Percentiles rank a stretch among this genome's conserved stretches.
These are phyloP conservation scores for Cyprinella venusta DNA, from an alignment of 2,797 vertebrate genomes.

Conservation along the genomic window DNA sequence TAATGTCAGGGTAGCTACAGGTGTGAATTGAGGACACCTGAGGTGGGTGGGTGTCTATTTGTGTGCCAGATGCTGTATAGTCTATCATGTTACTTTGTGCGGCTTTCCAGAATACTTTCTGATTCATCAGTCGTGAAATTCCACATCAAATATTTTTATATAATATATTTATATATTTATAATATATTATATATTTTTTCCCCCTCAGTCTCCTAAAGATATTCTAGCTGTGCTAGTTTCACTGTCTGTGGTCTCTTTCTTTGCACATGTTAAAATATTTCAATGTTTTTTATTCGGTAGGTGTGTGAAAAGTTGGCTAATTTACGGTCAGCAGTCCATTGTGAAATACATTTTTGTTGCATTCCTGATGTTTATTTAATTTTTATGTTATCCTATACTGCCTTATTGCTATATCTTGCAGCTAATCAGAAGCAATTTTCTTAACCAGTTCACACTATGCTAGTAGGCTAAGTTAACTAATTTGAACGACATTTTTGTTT, in stretches of 20 bases:
- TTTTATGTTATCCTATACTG: not conserved
- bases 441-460: not conserved
- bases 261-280: not conserved
- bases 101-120: not conserved
- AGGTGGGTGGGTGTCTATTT: not conserved
- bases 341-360: not conserved
- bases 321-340: not conserved
- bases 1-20: slow-evolving; percentile 38
- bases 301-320: not conserved
- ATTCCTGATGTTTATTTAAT: not conserved
- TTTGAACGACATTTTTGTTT: not conserved
- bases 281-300: not conserved
- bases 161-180: no score
- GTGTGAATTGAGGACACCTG: slow-evolving; percentile 36
- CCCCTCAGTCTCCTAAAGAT: not conserved
- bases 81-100: not conserved
- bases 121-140: not conserved
- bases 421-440: not conserved
- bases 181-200: no score
- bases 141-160: not conserved
- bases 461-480: not conserved
- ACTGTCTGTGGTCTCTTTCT: not conserved
- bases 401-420: not conserved
- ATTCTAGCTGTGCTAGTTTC: not conserved
- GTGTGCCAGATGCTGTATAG: not conserved